Base-by-base conservation (phyloP, 2,888 invertebrate genomes). In the Zootermopsis nevadensis region DNA sequence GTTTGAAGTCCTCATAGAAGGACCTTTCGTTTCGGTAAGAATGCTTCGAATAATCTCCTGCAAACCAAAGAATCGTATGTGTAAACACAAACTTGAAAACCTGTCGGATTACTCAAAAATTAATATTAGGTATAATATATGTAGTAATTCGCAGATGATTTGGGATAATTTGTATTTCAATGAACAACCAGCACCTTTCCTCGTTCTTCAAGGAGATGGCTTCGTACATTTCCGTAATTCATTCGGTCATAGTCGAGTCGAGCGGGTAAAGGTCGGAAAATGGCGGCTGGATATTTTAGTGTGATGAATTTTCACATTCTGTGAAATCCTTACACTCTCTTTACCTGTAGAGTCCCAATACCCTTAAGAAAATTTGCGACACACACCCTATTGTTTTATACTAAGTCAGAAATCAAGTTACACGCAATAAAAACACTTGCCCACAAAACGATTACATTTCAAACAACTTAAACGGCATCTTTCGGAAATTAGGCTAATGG, bases 1-100 rank as follows among this genome's bases (percentile, higher is more conserved):
- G 85, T 85, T 86, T 86, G 85, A 85, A 86, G 86, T 86, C 86
- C 86, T 86, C 86, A 86, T 86, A 86, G 86, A 86, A 86, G 86
- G 86, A 85, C 86, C 85, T 84, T 86, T 85, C 84, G 85, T 85
- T 85, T 84, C 84, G 83, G 60, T 82, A 79, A 80, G 77, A 79
- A 83, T 82, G 82, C 84, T 82, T 84, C 84, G 85, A 84, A 84
- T 83, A 83, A 85, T 85, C 83, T 83, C 85, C 85, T 85, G 84
- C 67, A 80, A 84, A 84, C 82, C 35, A 67, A 82, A 83, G 35
- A 82, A 84, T 53, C 82, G 84, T 76, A 80, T 77, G 48, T 60
- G 48, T 81, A 79, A 81, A 60, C 69, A 81, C 53, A 83, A 60
- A 81, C 74, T 67, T 33, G 53, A 83, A 83, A 79, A 74, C 81